Evolutionary conservation across 2,113 vertebrate genomes (phyloP), one percentile per base, ranked within the genome.

Genomic region (Cettia cetti): DNA sequence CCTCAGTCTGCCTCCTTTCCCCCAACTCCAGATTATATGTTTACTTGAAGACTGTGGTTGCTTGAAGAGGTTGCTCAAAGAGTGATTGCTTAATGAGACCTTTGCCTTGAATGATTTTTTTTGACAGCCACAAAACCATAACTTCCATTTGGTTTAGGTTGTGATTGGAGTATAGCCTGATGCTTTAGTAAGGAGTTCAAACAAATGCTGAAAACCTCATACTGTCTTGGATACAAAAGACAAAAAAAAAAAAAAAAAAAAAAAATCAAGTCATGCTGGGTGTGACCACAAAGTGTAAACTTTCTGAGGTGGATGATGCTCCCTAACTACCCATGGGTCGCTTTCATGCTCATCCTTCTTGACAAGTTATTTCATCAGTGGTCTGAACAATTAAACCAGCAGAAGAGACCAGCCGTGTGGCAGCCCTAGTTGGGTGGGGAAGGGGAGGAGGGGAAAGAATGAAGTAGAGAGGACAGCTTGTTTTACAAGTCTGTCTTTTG

Each of bases 311-410:
- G 9, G 21, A 3, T 74, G 68, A n/a, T 93, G n/a, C 52, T 86
- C 54, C 31, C 39, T 45, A 15, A 16, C 18, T 83, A 50, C 39
- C 27, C 0, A 3, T 39, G 0, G 0, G 35, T 70, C 0, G 3
- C 39, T 92, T 69, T 53, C 30, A 17, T 1, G 2, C 57, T 74
- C 15, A 9, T 85, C 47, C 33, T 56, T 45, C 66, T 69, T 50
- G 35, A 31, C 0, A 13, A 15, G 22, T 84, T 75, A 31, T 82
- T 91, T 89, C 39, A 17, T 37, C 33, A 15, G 23, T 24, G 64
- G 9, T 12, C 23, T 59, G 59, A 81, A 59, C 24, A 21, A 20
- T 59, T 63, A 45, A 78, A 47, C 13, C 59, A 63, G 27, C 47
- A 66, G 59, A 88, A 63, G 11, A 78, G 52, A 59, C 8, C 30